Percentiles rank a stretch among this genome's conserved stretches.
Conservation (phyloP, 2,888 invertebrate species). For the Drosophila falleni region DNA sequence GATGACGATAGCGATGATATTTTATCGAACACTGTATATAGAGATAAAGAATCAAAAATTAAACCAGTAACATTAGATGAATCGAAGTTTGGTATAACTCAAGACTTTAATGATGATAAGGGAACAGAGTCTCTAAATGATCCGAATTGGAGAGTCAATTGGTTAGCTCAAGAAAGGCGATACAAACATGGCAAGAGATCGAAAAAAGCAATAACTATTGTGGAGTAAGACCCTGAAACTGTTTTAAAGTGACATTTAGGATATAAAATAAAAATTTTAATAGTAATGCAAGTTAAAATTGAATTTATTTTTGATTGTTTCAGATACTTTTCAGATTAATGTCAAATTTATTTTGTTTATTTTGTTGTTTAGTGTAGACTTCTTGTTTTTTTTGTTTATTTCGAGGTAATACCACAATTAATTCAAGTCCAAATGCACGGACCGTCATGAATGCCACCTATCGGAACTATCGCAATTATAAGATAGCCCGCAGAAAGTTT, state of each 20-base stretch:
- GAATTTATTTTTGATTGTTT: not conserved
- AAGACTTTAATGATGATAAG: constrained; percentile 15
- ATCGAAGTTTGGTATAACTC: constrained; percentile 4
- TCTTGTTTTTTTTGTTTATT: not conserved
- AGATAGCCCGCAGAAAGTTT: constrained; percentile 40
- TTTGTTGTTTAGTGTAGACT: constrained; percentile 1
- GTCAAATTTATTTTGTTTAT: constrained; percentile 28
- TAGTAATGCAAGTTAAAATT: not conserved
- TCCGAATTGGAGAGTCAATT: not conserved
- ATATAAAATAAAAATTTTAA: not conserved
- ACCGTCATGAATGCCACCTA: constrained; percentile 34
- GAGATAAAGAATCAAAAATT: too few species aligned
- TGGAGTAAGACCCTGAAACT: not conserved
- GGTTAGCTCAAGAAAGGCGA: not conserved
- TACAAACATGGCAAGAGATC: not conserved
- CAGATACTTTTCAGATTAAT: constrained; percentile 11
- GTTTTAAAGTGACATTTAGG: not conserved
- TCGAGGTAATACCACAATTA: not conserved
- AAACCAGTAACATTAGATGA: not conserved
- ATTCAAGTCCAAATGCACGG: constrained; percentile 11
- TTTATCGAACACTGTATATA: not conserved
- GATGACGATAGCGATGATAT: not conserved
- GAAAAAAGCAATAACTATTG: too few species aligned
- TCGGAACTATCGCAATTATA: constrained; percentile 24
- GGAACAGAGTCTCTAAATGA: not conserved